Percentiles rank a stretch among this genome's conserved stretches.
These are phyloP conservation scores for Gisinianus flammeolus DNA, from an alignment of 2,888 invertebrate genomes.

Conservation along the genomic window DNA sequence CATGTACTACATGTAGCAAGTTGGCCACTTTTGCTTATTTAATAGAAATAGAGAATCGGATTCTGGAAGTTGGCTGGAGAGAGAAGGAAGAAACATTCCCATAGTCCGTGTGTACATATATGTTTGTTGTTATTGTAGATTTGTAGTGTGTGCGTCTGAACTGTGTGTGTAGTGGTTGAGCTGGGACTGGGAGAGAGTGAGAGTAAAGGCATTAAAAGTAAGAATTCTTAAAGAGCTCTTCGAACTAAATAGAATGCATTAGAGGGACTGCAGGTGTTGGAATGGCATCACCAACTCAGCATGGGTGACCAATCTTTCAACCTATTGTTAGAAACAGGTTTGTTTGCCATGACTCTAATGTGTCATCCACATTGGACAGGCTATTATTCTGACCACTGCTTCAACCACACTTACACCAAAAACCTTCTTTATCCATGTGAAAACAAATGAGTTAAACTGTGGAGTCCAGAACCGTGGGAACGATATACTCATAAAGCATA, in stretches of 20 bases:
- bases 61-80: neutral
- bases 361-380: constrained; percentile 53
- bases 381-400: constrained; percentile 45
- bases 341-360: constrained; percentile 53
- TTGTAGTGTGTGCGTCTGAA: constrained; percentile 18
- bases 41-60: neutral
- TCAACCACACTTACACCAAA: constrained; percentile 42
- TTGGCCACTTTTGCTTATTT: constrained; percentile 17
- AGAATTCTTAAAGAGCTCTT: constrained; percentile 38
- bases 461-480: constrained; percentile 56
- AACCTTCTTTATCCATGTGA: constrained; percentile 49
- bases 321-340: constrained; percentile 56
- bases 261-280: constrained; percentile 53
- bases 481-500: constrained; percentile 57
- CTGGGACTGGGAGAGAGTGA: constrained; percentile 32
- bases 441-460: constrained; percentile 53
- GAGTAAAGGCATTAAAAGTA: constrained; percentile 37
- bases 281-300: constrained; percentile 55
- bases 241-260: constrained; percentile 50
- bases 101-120: neutral
- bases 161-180: neutral
- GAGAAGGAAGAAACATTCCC: neutral
- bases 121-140: constrained; percentile 37
- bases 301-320: constrained; percentile 56
- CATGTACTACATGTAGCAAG: neutral